Evolutionary conservation across 2,888 invertebrate genomes (phyloP), one percentile per base, ranked within the genome.

Genomic region (Stenodera caucasica): DNA sequence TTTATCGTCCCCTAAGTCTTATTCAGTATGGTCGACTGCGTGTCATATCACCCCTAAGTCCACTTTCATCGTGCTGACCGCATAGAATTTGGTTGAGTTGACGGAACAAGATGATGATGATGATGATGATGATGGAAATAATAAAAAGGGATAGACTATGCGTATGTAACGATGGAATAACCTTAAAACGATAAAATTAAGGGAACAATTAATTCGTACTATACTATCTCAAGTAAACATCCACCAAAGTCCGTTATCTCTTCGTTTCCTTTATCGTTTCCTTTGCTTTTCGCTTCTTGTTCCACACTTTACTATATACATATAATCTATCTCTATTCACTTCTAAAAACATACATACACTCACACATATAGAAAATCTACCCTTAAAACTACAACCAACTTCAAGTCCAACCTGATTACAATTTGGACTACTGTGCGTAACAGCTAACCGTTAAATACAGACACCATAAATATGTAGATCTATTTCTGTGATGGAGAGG

Each of bases 161-260:
- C 32, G 53, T 52, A 61, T 51, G 54, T 14, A 53, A 30, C 30
- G 45, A 49, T 52, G 51, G 56, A 58, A 57, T 50, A 55, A 55
- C 23, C 60, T 69, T 67, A 71, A 29, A 45, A 67, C 69, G 68
- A 72, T 72, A 72, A 71, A 72, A 72, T 72, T 72, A 72, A 71
- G 72, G 70, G 69, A 67, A 69, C 71, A 72, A 73, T 73, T 73
- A 72, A 70, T 69, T 65, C 68, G 61, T 62, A 59, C 69, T 53
- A 35, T 50, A 57, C 57, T 70, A 69, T 70, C 71, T 70, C 66
- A 60, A 67, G 68, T 68, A 69, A 71, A 71, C 69, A 70, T 65
- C 60, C 66, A 63, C 57, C 63, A 58, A 55, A 56, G 63, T 59
- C 58, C 45, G 69, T 70, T 68, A 71, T 70, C 67, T 66, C 60